A percentile compares a stretch with the other conserved stretches of the same genome.
These are phyloP conservation scores for Ochotona princeps DNA, from an alignment of 2,113 vertebrate species.

Conservation along the genomic window DNA sequence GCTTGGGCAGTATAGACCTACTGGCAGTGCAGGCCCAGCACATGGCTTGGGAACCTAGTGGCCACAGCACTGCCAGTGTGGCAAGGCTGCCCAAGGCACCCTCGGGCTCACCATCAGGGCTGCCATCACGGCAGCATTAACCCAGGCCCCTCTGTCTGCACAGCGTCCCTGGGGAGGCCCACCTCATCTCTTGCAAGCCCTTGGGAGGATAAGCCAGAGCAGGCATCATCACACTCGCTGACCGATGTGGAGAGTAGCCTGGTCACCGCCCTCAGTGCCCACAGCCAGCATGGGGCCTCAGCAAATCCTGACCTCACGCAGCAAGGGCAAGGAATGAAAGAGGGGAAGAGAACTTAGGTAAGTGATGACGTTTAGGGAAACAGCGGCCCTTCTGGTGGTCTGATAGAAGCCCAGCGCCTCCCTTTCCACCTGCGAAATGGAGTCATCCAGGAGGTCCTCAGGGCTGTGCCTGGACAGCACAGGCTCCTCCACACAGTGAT, in stretches of 20 bases:
- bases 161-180: neutral
- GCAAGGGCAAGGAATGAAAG: neutral
- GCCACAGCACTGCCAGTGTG: fast-evolving
- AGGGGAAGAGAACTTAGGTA: neutral
- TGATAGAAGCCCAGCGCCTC: neutral
- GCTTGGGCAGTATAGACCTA: too few relatives aligned
- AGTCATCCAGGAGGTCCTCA: neutral
- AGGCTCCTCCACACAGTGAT: neutral
- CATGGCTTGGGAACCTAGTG: neutral
- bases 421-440: neutral
- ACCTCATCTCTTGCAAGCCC: neutral
- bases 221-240: too few relatives aligned
- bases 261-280: neutral
- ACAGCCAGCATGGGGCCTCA: neutral
- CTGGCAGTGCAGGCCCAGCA: neutral
- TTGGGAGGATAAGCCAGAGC: neutral
- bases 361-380: fast-evolving
- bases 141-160: neutral
- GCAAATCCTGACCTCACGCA: neutral
- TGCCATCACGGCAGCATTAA: neutral
- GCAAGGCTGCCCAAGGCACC: neutral
- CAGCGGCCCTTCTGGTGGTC: neutral
- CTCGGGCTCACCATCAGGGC: fast-evolving
- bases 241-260: neutral
- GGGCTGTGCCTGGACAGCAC: neutral